A percentile compares a stretch with the other conserved stretches of the same genome.
These are phyloP conservation scores for Cosmia pyralina DNA, from an alignment of 2,888 invertebrate species.

Conservation along the genomic window DNA sequence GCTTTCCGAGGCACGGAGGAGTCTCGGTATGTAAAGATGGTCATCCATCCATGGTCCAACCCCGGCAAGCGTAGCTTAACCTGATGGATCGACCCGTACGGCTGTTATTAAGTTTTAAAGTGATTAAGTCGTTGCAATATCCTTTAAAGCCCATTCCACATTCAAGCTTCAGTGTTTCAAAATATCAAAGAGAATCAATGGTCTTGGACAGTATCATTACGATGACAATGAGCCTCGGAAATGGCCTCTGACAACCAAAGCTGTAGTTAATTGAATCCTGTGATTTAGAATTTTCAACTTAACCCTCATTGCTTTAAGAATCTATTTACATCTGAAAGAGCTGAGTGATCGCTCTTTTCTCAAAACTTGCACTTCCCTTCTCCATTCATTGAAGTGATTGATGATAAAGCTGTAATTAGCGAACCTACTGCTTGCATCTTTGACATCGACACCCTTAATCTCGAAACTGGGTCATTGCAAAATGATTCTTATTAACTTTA, in stretches of 20 bases:
- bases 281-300: conserved; percentile 52
- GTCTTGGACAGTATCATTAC: conserved; percentile 61
- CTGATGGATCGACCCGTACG: too few species aligned
- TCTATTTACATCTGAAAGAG: conserved; percentile 40
- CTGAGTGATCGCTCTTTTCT: conserved; percentile 47
- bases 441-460: conserved; percentile 69
- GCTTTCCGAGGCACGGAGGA: too few species aligned
- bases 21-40: too few species aligned
- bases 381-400: conserved; percentile 79
- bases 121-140: conserved; percentile 4
- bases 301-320: conserved; percentile 58
- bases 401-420: conserved; percentile 85
- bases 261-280: conserved; percentile 64
- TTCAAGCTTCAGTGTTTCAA: conserved; percentile 47
- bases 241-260: conserved; percentile 55
- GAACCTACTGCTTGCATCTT: conserved; percentile 74
- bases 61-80: too few species aligned
- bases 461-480: conserved; percentile 64
- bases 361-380: conserved; percentile 65
- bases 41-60: too few species aligned
- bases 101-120: background rate
- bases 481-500: conserved; percentile 70
- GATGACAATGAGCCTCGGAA: conserved; percentile 60
- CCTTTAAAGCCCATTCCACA: conserved; percentile 22
- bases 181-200: conserved; percentile 58